Conservation (phyloP, 1,140 invertebrate species). For the Listronotus bonariensis region DNA sequence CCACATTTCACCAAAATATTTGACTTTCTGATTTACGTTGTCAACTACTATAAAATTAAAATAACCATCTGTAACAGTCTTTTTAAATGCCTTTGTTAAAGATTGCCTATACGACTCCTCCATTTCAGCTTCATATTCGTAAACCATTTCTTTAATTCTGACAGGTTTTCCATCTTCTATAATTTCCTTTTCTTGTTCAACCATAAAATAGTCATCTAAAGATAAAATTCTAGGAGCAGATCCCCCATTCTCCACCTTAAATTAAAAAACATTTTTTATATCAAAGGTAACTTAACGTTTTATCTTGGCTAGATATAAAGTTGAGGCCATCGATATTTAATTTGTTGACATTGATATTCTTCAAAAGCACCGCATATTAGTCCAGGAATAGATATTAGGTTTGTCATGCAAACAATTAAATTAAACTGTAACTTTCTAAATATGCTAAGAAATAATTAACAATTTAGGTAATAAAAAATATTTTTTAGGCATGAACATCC, state of each 20-base stretch:
- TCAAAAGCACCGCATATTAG: no score
- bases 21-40: constrained; percentile 80
- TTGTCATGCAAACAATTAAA: no score
- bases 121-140: constrained; percentile 87
- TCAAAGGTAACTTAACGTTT: no score
- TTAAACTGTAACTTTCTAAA: no score
- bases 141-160: constrained; percentile 75
- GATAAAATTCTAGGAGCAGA: constrained; percentile 87
- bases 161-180: constrained; percentile 77
- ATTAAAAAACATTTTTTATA: no score
- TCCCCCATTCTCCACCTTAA: constrained; percentile 75
- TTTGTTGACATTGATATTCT: no score
- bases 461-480: no score
- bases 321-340: no score
- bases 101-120: constrained; percentile 82
- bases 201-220: constrained; percentile 95
- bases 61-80: constrained; percentile 88
- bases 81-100: constrained; percentile 88
- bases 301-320: no score
- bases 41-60: constrained; percentile 94
- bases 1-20: constrained; percentile 86
- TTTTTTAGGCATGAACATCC: no score
- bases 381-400: no score
- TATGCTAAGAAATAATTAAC: no score
- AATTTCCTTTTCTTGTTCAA: constrained; percentile 82